Conservation (phyloP, 2,888 invertebrate species). For the Leucania comma region DNA sequence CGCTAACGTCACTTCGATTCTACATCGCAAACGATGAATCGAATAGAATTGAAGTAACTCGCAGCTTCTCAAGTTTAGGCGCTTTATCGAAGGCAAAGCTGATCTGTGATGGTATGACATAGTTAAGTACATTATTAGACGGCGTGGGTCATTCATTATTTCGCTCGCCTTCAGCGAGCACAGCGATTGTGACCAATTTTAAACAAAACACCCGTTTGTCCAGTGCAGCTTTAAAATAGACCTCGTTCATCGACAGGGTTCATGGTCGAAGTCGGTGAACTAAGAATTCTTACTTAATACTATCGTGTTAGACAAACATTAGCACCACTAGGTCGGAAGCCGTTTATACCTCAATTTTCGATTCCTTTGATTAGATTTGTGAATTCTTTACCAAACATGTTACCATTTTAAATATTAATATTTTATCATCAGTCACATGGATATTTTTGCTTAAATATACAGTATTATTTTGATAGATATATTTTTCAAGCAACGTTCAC, state of each 20-base stretch:
- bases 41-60: constrained; percentile 63
- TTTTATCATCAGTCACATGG: constrained; percentile 70
- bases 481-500: constrained; percentile 67
- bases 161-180: constrained; percentile 71
- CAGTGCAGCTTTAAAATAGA: constrained; percentile 73
- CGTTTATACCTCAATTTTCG: constrained; percentile 72
- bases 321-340: constrained; percentile 67
- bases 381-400: constrained; percentile 78
- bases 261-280: constrained; percentile 42
- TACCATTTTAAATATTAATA: constrained; percentile 78
- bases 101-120: constrained; percentile 89
- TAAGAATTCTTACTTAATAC: constrained; percentile 44
- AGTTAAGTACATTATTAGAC: constrained; percentile 86
- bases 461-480: constrained; percentile 79
- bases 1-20: constrained; percentile 56
- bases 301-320: constrained; percentile 55
- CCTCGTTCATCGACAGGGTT: constrained; percentile 57
- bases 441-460: constrained; percentile 71
- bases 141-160: constrained; percentile 78
- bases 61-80: constrained; percentile 77
- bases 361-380: constrained; percentile 75
- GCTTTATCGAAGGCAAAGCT: constrained; percentile 86
- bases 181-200: constrained; percentile 72
- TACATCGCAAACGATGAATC: constrained; percentile 29
- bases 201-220: constrained; percentile 66